Evolutionary conservation across 1,140 invertebrate genomes (phyloP), one percentile per base, ranked within the genome.

Genomic region (Neodiprion pinetum): DNA sequence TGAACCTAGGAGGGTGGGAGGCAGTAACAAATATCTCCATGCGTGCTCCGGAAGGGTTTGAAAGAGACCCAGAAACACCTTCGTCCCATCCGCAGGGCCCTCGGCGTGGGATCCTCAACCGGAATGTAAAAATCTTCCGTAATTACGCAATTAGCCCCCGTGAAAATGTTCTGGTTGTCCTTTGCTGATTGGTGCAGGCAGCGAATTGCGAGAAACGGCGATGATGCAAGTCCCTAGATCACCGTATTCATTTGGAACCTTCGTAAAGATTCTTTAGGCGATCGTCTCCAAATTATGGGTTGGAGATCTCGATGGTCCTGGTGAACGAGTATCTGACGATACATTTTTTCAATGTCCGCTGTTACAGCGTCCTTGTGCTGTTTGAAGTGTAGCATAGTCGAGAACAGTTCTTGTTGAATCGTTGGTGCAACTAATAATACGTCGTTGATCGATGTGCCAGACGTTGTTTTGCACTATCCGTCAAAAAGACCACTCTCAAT

Each of bases 401-500:
- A 70, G 21, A 50, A 70, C 23, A 74, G 61, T 10, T 77, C 76
- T 5, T 75, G 9, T 12, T 77, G 76, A 10, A 77, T 17, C 3
- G 12, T 47, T 9, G 76, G 76, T n/a, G 73, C 76, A 0, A 75
- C 65, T 1, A n/a, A 3, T 61, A 75, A 67, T 7, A 75, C 65
- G 14, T 77, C 73, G 66, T 75, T 77, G 5, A 78, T n/a, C 1
- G 77, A 49, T 67, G 79, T 72, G 79, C 83, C 80, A 11, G 75
- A 76, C 1, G 70, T 75, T 7, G 81, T 76, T 72, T 73, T 82
- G 0, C 76, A 76, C 1, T 83, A 85, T 0, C 79, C 83, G 72
- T 88, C 85, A 68, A 88, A 88, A 17, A 17, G 0, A 88, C 85
- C 4, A 87, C 84, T 14, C 86, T 76, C 9, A 84, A 65, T 28